Evolutionary conservation across 35 echinoderm and acorn worm genomes (phyloP), one percentile per base, ranked within the genome.

Genomic region (Heliocidaris erythrogramma): DNA sequence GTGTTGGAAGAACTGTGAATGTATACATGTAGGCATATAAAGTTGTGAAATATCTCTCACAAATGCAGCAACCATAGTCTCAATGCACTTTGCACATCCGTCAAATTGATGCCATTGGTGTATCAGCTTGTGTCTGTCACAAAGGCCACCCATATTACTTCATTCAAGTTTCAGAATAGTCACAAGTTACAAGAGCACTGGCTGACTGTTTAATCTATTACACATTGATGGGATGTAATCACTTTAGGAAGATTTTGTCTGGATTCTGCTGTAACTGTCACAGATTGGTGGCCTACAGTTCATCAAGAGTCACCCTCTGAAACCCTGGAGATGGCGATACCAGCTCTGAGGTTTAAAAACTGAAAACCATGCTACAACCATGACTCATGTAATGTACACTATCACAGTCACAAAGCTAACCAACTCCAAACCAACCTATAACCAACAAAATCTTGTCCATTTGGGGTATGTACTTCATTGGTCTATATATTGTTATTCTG

Each of bases 201-300:
- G 65, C 24, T 21, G 27, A 78, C 65, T 78, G 65, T 78, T 78
- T 78, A 5, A 78, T 78, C 65, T 78, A 78, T 78, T 27, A 24
- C 24, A 24, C 61, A 24, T 4, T 18, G 65, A 78, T 78, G 65
- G 65, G 65, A 78, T 78, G 65, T 78, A n/a, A 78, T 78, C 65
- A n/a, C 65, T 78, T 78, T 29, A 21, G 65, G 21, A 78, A 78
- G 65, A 78, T 78, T 78, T n/a, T n/a, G 21, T 78, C 65, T 78
- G 65, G 65, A 78, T 78, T 78, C 65, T 27, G 27, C 21, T 27
- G 65, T 7, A 89, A 48, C 87, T 89, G 87, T 89, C 87, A 32
- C 31, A 42, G 87, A 31, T 89, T 32, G 87, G 87, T 48, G 47
- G 87, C 47, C 31, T 48, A 89, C 31, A 89, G 87, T 89, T 89